Evolutionary conservation across 2,797 vertebrate genomes (phyloP).

Genomic region (Borostomias antarcticus): DNA sequence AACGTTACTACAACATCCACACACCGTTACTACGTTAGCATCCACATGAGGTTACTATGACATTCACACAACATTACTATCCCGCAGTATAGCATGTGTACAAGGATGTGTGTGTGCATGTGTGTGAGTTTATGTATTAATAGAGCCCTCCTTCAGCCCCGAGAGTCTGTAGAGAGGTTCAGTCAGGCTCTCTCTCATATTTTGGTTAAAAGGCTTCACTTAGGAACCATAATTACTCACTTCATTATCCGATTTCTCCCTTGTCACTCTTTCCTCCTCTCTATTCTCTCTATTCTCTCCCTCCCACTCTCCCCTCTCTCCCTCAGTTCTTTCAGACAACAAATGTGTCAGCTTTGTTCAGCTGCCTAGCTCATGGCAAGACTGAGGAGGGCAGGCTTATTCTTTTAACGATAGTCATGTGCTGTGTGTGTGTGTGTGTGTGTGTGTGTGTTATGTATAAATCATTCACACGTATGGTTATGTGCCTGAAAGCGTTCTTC

Average conservation of each 20-base stretch:
- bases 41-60: background rate
- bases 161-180: no score
- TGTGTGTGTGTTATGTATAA: constrained; percentile 7
- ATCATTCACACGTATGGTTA: no score
- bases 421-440: background rate
- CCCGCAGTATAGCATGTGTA: no score
- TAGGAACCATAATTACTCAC: background rate
- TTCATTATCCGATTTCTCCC: background rate
- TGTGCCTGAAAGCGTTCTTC: no score
- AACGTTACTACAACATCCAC: background rate
- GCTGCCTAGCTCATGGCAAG: background rate
- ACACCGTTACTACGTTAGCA: background rate
- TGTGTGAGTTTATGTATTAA: no score
- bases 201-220: background rate
- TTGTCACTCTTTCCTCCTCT: background rate
- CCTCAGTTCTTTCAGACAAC: background rate
- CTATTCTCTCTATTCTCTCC: background rate
- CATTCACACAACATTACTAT: no score
- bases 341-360: background rate
- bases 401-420: background rate
- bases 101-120: no score
- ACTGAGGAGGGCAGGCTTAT: background rate
- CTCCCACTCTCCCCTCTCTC: background rate
- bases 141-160: no score
- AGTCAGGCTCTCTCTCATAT: no score